phyloP scores from a whole-genome alignment of 2,888 invertebrate species.

The Noctua pronuba region DNA sequence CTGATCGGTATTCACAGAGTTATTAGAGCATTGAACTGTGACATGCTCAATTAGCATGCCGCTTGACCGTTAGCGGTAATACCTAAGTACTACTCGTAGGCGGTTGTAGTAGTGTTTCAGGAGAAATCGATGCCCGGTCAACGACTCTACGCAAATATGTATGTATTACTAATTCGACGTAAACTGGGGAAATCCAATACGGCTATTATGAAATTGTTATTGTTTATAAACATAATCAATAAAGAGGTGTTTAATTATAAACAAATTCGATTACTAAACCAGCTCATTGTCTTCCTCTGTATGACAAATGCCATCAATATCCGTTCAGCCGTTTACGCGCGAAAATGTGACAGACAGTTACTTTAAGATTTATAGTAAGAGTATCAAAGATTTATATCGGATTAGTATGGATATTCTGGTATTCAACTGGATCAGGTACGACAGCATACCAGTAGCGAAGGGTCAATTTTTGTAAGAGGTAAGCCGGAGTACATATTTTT shows the following conservation, averaged over 20 bases:
- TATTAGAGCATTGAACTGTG: constrained; percentile 87
- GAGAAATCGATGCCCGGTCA: constrained; percentile 74
- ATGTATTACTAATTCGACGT: constrained; percentile 24
- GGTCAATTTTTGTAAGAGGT: no score
- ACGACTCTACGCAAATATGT: constrained; percentile 49
- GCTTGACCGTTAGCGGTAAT: constrained; percentile 75
- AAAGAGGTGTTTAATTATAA: background rate
- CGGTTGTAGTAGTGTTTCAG: constrained; percentile 57
- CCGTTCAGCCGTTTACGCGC: background rate
- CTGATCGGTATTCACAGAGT: constrained; percentile 73
- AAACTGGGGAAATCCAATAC: constrained; percentile 34
- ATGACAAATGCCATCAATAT: background rate
- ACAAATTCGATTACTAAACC: background rate
- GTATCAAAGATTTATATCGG: background rate
- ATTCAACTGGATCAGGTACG: background rate
- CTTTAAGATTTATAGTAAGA: background rate
- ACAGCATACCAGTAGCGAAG: no score
- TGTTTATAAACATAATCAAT: constrained; percentile 11
- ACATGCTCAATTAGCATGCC: constrained; percentile 78
- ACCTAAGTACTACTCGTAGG: constrained; percentile 4
- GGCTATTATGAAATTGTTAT: background rate
- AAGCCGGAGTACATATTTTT: no score
- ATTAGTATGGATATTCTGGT: background rate
- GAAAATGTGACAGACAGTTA: background rate
- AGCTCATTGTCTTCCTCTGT: background rate